Conservation (phyloP, 2,797 vertebrate species). For the Pangasius larnaudii region DNA sequence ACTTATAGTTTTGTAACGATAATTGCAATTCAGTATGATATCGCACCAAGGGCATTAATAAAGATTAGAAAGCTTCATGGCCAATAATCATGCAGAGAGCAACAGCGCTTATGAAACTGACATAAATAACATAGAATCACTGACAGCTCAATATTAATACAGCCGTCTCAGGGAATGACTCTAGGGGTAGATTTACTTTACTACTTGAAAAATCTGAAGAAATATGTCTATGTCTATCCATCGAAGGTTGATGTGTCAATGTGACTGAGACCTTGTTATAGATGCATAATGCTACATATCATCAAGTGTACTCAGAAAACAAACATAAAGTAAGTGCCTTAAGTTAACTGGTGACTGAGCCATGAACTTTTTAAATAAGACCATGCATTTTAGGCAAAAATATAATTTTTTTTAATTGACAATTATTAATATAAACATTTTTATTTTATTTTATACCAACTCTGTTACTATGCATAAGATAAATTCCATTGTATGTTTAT, state of each 20-base stretch:
- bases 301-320: background rate
- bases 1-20: background rate
- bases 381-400: background rate
- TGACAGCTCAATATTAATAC: slow-evolving; percentile 22
- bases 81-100: background rate
- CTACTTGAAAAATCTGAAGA: background rate
- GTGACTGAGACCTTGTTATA: slow-evolving; percentile 2
- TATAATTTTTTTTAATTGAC: no score
- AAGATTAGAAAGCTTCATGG: background rate
- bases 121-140: background rate
- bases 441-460: background rate
- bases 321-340: background rate
- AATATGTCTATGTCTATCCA: background rate
- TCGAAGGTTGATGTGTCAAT: background rate
- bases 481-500: background rate
- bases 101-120: background rate
- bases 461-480: background rate
- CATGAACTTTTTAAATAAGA: background rate
- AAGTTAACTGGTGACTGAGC: background rate
- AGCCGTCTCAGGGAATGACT: background rate
- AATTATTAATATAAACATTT: background rate
- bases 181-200: slow-evolving; percentile 9
- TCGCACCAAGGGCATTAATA: background rate
- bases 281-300: background rate
- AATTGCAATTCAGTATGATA: background rate